Evolutionary conservation across 2,797 vertebrate species (phyloP), one percentile per base, ranked within the genome.

Genomic region (Sebastes itinus): DNA sequence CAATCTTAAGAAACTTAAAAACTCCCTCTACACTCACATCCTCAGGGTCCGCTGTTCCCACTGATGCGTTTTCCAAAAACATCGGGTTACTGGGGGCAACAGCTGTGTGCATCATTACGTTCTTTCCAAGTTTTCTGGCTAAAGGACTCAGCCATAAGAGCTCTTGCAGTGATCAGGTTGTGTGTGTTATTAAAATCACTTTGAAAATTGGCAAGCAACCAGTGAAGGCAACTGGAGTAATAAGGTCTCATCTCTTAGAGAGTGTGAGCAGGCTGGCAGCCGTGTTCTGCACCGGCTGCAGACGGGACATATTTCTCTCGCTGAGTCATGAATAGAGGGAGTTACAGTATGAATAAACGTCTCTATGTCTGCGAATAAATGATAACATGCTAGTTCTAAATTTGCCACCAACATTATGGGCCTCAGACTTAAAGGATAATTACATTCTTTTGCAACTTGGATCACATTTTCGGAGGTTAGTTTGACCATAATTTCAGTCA

Each of bases 21-120:
- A 3, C 3, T 72, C 42, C 33, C 2, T 55, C 12, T 7, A 14
- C 22, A 12, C 10, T 58, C 3, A 11, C 4, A 2, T 86, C 80
- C 81, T 79, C 28, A 55, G 74, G 75, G 72, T 77, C 65, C 1
- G 28, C 12, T 70, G 70, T 78, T 86, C 75, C 78, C 73, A 79
- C 58, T 12, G 2, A 42, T 33, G 46, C 18, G 2, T 60, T 27
- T 46, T 81, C 67, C 66, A 60, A 35, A 80, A 69, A 73, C 62
- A 58, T 20, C 10, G 56, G 69, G 77, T 86, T 68, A 78, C 28
- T 12, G 68, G 54, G 70, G 81, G 72, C 75, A 81, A 75, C 89
- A 92, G 87, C 87, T 90, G 90, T 75, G 76, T 35, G 54, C 78
- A 82, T 59, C 23, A 22, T 70, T 1, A 28, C 2, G 20, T 65